Base-by-base conservation (phyloP, 2,888 invertebrate genomes). In the Andrena chrysosceles region DNA sequence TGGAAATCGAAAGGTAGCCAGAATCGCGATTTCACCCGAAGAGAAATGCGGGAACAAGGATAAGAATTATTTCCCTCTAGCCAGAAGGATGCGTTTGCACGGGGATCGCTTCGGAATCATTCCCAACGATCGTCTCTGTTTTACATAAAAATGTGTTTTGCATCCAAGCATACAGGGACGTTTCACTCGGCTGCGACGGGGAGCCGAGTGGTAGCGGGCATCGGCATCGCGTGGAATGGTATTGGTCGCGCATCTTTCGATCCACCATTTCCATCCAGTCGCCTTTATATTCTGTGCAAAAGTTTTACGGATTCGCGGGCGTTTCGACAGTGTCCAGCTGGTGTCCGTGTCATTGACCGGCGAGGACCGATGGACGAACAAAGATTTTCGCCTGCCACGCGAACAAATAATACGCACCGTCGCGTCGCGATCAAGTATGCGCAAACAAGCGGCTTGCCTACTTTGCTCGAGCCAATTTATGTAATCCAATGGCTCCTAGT, bases 321-420 rank as follows among this genome's bases (percentile, higher is more conserved):
- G 20, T 70, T 49, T 42, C 23, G 56, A 63, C 52, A n/a, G 31
- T 33, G 74, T 49, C 33, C 49, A 33, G 59, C 31, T 29, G 31
- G 42, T 31, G 63, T 54, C 7, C 80, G 81, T 81, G 81, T 81
- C 81, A 70, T 80, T 81, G 83, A 81, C 82, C 82, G 82, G 69
- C 73, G 66, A 64, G 42, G 42, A 56, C 35, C 64, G 77, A 49
- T 8, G 77, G 66, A 52, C 68, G 68, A 64, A 73, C 69, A 33
- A 74, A 52, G 72, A 80, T 81, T 81, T 81, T 81, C 73, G 77
- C 68, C 69, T 42, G 77, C 62, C 52, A 10, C 56, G 31, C 42
- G 63, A 63, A 60, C 59, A 74, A 75, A 62, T 42, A 42, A 13
- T 67, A 67, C 35, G 62, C 67, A 13, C 67, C 48, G 26, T 63